These are phyloP conservation scores for Heterotis niloticus DNA, from an alignment of 2,113 vertebrate species.

Conservation along the genomic window DNA sequence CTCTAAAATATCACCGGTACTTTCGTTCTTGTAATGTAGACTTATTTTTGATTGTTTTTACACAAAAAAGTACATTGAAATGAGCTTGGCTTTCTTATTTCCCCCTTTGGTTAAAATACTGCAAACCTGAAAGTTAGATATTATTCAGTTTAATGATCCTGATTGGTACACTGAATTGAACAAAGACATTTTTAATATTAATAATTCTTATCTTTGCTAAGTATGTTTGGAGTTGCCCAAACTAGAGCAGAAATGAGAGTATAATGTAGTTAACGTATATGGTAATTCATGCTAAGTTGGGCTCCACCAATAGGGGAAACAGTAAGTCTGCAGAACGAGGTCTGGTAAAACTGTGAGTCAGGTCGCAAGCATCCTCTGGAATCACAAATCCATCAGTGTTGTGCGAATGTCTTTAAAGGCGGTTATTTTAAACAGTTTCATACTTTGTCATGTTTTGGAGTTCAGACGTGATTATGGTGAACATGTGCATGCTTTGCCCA, in stretches of 20 bases:
- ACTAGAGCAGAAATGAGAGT: too few species aligned
- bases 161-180: not conserved
- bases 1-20: constrained; percentile 5
- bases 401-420: not conserved
- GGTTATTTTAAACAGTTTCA: not conserved
- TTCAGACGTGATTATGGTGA: not conserved
- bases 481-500: not conserved
- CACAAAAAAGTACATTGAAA: not conserved
- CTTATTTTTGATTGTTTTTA: constrained; percentile 5
- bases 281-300: not conserved
- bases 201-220: too few species aligned
- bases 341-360: not conserved
- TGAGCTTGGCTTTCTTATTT: constrained; percentile 8
- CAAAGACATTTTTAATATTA: not conserved
- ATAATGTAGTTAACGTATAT: not conserved
- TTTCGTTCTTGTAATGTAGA: not conserved
- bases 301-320: not conserved
- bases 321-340: not conserved
- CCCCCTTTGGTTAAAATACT: not conserved
- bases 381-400: not conserved
- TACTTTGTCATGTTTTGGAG: not conserved
- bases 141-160: not conserved
- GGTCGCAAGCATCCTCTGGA: not conserved
- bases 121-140: not conserved
- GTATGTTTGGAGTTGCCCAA: too few species aligned